Evolutionary conservation across 1,140 invertebrate genomes (phyloP), one percentile per base, ranked within the genome.

Genomic region (Macrotrachela quadricornifera): DNA sequence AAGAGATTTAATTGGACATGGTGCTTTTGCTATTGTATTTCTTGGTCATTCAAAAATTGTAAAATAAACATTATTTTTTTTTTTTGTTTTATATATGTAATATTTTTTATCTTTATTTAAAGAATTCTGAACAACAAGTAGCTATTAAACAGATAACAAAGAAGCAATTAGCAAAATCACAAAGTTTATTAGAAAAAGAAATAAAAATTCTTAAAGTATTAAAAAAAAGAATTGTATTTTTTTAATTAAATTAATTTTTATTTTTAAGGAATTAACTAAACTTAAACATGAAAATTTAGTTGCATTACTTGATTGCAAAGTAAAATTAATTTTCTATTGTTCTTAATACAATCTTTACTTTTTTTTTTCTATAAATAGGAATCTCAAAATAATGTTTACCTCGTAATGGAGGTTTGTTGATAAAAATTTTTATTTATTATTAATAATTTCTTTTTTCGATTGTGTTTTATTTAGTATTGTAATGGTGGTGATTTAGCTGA

Each of bases 241-340:
- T 11, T 44, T 13, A 1, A 30, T 1, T 47, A 47, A 45, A 54
- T 37, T 15, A 16, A 21, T 48, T 50, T 54, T 57, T 56, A 51
- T 74, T 77, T 36, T 61, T n/a, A n/a, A 85, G 78, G 90, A 96
- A 71, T 69, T 97, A 60, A 94, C 87, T 38, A 82, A 85, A 65
- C 74, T 96, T 46, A 84, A 96, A 68, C 90, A 97, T 76, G 86
- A 92, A 64, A 96, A 97, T 78, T 83, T 97, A 58, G 92, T 97
- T 38, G 84, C 84, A 12, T 76, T 97, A 53, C 75, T 94, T 62
- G 88, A 95, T 72, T 96, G 88, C 71, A 90, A 92, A 75, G 73
- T 75, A 65, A 63, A 61, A 65, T 36, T 16, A 21, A 14, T 37
- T 10, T 16, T 46, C 10, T 30, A 40, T 49, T 38, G n/a, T n/a